Percentiles rank a stretch among this genome's conserved stretches.
Conservation (phyloP, 2,888 invertebrate species). For the Xestoiulus laeticollis region DNA sequence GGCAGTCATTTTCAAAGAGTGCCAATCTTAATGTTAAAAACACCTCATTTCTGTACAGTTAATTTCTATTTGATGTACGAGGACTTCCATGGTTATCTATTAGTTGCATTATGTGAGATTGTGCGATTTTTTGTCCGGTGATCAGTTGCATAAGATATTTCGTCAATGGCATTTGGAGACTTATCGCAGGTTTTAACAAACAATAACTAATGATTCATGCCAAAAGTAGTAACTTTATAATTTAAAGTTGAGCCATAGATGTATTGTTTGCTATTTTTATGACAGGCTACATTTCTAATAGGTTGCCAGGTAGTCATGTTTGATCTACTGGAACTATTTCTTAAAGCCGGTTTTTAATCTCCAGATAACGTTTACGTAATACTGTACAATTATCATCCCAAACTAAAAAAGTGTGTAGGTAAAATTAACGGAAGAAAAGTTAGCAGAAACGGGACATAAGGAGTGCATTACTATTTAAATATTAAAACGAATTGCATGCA, state of each 20-base stretch:
- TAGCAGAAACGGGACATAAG: not conserved
- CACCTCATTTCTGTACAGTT: not conserved
- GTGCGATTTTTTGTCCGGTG: not conserved
- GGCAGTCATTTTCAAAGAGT: conserved; percentile 8
- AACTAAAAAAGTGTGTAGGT: not conserved
- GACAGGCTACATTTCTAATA: not conserved
- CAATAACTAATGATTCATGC: not conserved
- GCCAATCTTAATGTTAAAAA: not conserved
- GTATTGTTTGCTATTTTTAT: not conserved
- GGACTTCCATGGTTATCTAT: not conserved
- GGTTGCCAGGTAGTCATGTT: not conserved
- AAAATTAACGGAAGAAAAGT: not conserved
- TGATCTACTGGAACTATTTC: not conserved
- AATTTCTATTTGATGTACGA: not conserved
- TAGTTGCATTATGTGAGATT: not conserved
- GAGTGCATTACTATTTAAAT: conserved; percentile 19
- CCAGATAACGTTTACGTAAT: not conserved
- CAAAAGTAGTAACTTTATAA: not conserved
- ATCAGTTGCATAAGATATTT: not conserved
- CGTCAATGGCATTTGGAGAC: not conserved
- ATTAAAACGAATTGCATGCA: not conserved
- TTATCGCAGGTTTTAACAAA: not conserved
- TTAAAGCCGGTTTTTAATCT: not conserved
- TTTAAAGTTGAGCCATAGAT: no score
- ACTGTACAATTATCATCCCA: not conserved